Evolutionary conservation across 2,888 invertebrate species (phyloP), one percentile per base, ranked within the genome.

Genomic region (Cryptus armator): DNA sequence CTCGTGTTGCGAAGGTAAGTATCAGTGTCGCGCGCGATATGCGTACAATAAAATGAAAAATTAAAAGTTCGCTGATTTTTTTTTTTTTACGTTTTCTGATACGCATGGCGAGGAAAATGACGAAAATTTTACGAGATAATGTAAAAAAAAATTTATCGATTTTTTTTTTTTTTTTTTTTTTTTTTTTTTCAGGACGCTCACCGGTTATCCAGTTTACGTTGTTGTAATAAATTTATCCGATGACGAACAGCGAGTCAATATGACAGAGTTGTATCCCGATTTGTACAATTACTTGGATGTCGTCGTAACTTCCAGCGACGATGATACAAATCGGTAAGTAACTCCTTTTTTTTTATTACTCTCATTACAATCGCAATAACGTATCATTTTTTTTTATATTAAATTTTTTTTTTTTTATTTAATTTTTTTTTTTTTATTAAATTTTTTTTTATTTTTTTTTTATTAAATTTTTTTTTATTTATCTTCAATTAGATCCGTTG

Each of bases 1-100:
- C 85, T 92, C 16, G 75, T 91, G 24, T 71, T 92, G 10, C 90
- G 86, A 86, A 91, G 92, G 92, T 92, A 14, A 16, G 68, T 84
- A 0, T 32, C 2, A 56, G 0, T 10, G 10, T 16, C 14, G 6
- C 9, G 5, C 7, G 6, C 24, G 29, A n/a, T 56, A 14, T 74
- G 51, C 56, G n/a, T 51, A 46, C 56, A 1, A 3, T 3, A 3
- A 24, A 12, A 56, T 10, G 24, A 46, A 2, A 24, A 32, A 66
- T 37, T 12, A n/a, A 29, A 43, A 19, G 76, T 53, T 1, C 43
- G 56, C 24, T 46, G 2, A 37, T 37, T 37, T 37, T 37, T 37
- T n/a, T n/a, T n/a, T 37, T 37, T 6, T 37, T 37, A 7, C 37
- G 2, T 37, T 7, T 37, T 37, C 7, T 7, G 37, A 37, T 7